These are phyloP conservation scores for Dorcus hopei DNA, from an alignment of 2,888 invertebrate species.

Conservation along the genomic window DNA sequence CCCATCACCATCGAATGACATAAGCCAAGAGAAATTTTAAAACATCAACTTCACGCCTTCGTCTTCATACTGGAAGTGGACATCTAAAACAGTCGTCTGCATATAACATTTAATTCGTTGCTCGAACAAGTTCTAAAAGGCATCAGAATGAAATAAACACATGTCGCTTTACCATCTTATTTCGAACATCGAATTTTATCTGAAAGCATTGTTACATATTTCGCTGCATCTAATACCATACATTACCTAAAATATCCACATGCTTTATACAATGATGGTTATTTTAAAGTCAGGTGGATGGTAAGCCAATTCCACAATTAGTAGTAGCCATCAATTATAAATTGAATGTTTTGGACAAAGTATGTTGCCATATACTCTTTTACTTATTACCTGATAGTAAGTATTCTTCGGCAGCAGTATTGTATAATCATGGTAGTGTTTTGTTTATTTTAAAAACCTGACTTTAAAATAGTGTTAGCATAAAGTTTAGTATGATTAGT, in stretches of 20 bases:
- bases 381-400: too few species aligned
- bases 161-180: background rate
- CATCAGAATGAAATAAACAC: background rate
- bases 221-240: too few species aligned
- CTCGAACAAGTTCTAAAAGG: slow-evolving; percentile 1
- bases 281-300: background rate
- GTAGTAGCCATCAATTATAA: too few species aligned
- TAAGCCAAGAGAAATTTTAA: slow-evolving; percentile 17
- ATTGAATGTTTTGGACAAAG: too few species aligned
- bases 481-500: too few species aligned
- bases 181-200: slow-evolving; percentile 11
- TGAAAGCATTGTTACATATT: background rate
- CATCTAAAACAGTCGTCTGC: slow-evolving; percentile 46
- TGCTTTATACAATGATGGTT: background rate
- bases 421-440: too few species aligned
- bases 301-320: background rate
- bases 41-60: slow-evolving; percentile 32
- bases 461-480: too few species aligned
- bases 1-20: slow-evolving; percentile 46
- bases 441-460: too few species aligned
- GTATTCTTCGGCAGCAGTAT: too few species aligned
- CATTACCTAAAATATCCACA: too few species aligned
- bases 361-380: too few species aligned
- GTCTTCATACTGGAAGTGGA: slow-evolving; percentile 35
- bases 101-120: slow-evolving; percentile 29